A percentile compares a stretch with the other conserved stretches of the same genome.
phyloP scores from a whole-genome alignment of 2,113 vertebrate genomes.

The Leptosomus discolor region DNA sequence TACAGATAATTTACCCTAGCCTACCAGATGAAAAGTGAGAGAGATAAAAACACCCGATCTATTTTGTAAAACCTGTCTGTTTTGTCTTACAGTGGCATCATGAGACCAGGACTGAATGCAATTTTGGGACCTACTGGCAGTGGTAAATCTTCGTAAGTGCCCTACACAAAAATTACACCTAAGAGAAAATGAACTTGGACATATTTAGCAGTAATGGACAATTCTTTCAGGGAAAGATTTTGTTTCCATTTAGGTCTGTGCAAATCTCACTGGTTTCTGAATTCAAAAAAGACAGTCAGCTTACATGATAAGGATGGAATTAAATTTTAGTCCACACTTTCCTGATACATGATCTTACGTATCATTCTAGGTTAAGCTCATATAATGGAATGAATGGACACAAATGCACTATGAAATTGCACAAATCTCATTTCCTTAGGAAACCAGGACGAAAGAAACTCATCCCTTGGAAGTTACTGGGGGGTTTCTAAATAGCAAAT shows the following conservation, averaged over 20 bases:
- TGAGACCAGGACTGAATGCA: constrained; percentile 94
- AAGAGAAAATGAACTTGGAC: not conserved
- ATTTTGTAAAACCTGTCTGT: not conserved
- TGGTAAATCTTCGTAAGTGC: constrained; percentile 97
- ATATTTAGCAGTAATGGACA: not conserved
- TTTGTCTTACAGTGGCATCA: constrained; percentile 86
- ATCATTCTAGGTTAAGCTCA: not conserved
- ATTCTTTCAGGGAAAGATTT: not conserved
- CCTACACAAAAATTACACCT: not conserved
- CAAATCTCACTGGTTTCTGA: not conserved
- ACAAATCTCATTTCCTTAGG: not conserved
- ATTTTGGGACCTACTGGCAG: constrained; percentile 93
- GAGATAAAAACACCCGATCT: not conserved
- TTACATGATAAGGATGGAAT: not conserved
- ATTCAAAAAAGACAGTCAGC: not conserved
- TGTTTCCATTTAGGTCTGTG: not conserved
- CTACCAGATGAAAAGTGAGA: not conserved
- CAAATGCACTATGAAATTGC: not conserved
- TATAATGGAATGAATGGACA: not conserved
- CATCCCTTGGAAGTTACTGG: not conserved
- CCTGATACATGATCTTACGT: accelerated
- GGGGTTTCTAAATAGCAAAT: not conserved
- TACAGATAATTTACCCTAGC: not conserved
- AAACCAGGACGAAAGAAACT: not conserved
- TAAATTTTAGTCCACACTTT: not conserved